These are phyloP conservation scores for Apodemus sylvaticus DNA, from an alignment of 2,113 vertebrate genomes.

Conservation along the genomic window DNA sequence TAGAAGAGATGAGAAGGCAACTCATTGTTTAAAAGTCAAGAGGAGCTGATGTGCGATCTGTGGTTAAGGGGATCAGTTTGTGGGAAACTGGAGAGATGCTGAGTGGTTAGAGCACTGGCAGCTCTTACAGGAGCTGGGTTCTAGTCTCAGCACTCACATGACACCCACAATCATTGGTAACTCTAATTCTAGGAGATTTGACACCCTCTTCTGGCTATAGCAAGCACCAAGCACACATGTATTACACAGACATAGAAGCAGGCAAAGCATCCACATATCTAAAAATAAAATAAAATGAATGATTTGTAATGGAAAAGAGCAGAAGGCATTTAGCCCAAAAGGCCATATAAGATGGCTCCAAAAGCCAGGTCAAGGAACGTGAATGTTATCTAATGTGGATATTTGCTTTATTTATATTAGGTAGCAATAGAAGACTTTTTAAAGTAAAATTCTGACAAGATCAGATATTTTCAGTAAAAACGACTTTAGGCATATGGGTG, in stretches of 20 bases:
- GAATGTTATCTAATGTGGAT: not conserved
- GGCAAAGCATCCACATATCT: not conserved
- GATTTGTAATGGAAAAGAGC: not conserved
- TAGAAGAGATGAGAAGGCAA: not conserved
- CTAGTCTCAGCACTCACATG: not conserved
- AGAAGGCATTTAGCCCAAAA: not conserved
- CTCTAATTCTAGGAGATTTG: not conserved
- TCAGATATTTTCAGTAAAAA: slow-evolving; percentile 36
- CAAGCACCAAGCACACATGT: not conserved
- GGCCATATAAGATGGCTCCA: not conserved
- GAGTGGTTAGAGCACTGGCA: not conserved
- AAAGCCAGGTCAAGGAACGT: not conserved
- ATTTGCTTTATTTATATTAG: not conserved
- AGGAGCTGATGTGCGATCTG: not conserved
- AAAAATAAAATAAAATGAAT: not conserved
- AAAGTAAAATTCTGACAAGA: slow-evolving; percentile 8
- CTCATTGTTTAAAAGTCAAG: not conserved
- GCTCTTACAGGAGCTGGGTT: not conserved
- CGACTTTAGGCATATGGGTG: not conserved
- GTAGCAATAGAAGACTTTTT: not conserved
- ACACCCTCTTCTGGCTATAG: not conserved
- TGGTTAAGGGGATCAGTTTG: not conserved
- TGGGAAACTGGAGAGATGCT: not conserved
- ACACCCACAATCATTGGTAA: not conserved
- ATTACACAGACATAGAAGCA: not conserved